Evolutionary conservation across 2,113 vertebrate species (phyloP).

Genomic region (Semicossyphus pulcher): DNA sequence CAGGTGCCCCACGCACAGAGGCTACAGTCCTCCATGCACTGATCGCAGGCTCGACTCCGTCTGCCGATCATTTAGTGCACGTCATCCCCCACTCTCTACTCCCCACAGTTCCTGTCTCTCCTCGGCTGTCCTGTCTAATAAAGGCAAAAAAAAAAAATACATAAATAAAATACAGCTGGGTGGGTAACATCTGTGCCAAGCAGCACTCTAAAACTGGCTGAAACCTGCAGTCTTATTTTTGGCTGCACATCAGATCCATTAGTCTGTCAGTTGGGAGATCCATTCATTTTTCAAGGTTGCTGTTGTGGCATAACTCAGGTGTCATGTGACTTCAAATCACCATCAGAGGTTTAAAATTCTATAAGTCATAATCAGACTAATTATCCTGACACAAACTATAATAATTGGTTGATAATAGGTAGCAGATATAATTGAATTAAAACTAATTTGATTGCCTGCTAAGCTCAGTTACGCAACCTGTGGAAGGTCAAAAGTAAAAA

Average conservation of each 20-base stretch:
- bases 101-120: too few species aligned
- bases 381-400: not conserved
- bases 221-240: conserved; percentile 38
- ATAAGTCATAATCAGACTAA: not conserved
- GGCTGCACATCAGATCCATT: conserved; percentile 27
- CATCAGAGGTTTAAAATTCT: not conserved
- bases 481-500: conserved; percentile 59
- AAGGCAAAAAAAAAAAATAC: too few species aligned
- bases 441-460: not conserved
- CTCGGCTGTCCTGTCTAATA: too few species aligned
- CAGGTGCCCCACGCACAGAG: too few species aligned
- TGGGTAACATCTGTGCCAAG: not conserved
- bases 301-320: not conserved
- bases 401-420: not conserved
- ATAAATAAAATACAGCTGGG: conserved; percentile 22
- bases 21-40: too few species aligned
- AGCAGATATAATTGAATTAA: conserved; percentile 14
- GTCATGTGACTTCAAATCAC: not conserved
- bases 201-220: not conserved
- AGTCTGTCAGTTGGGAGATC: conserved; percentile 27
- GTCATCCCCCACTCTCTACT: too few species aligned
- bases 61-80: too few species aligned
- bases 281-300: not conserved
- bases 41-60: too few species aligned
- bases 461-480: conserved; percentile 38